Evolutionary conservation across 1,140 invertebrate genomes (phyloP).

Genomic region (Drosophila kepulauana): DNA sequence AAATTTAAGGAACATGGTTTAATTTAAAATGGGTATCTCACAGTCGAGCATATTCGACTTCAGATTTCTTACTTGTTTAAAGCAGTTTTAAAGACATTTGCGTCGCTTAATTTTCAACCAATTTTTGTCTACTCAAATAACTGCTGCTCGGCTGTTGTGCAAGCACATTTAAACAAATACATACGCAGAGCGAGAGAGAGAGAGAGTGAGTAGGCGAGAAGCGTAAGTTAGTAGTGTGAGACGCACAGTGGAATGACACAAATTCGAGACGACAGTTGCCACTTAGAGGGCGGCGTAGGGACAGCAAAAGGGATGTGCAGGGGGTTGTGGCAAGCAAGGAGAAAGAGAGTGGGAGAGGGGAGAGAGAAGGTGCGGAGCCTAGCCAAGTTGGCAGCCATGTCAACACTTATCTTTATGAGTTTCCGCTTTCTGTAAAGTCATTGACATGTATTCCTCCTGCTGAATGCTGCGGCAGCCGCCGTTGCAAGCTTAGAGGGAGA

Average conservation of each 20-base stretch:
- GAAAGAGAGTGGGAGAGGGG: neutral
- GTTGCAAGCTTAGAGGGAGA: constrained; percentile 31
- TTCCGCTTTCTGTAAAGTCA: constrained; percentile 84
- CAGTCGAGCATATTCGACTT: too few relatives aligned
- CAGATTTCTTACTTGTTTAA: too few relatives aligned
- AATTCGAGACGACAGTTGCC: constrained; percentile 77
- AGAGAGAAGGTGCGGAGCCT: constrained; percentile 33
- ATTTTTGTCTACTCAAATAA: constrained; percentile 31
- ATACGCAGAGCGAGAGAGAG: constrained; percentile 21
- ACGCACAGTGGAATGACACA: constrained; percentile 64
- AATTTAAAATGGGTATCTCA: too few relatives aligned
- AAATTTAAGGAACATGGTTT: too few relatives aligned
- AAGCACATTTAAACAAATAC: constrained; percentile 43
- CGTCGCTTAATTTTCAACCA: neutral
- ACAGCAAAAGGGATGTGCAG: too few relatives aligned
- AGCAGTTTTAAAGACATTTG: too few relatives aligned
- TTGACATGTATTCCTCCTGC: constrained; percentile 77
- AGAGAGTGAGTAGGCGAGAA: constrained; percentile 10
- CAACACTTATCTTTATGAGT: constrained; percentile 85
- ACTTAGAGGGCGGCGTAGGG: constrained; percentile 56
- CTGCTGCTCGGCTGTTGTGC: constrained; percentile 22
- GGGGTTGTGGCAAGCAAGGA: too few relatives aligned
- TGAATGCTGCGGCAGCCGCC: constrained; percentile 21
- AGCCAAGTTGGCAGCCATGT: constrained; percentile 77
- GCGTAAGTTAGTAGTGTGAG: constrained; percentile 6